Conservation (phyloP, 2,113 vertebrate genomes). For the Blennius ocellaris region DNA sequence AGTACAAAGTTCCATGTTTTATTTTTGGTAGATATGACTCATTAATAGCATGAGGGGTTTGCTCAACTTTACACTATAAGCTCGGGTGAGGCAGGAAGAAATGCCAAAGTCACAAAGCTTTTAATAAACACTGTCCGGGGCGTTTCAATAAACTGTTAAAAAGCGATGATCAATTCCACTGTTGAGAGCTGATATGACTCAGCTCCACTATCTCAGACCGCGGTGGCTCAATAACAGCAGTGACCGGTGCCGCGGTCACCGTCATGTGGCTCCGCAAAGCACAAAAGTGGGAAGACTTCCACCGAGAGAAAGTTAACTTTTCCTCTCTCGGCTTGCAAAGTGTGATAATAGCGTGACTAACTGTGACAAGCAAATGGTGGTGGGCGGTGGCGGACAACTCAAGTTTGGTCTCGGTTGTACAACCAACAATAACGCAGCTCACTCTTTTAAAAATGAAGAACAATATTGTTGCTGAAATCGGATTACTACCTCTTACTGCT, state of each 20-base stretch:
- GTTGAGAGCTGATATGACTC: slow-evolving; percentile 24
- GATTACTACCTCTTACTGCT: slow-evolving; percentile 22
- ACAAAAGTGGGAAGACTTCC: slow-evolving; percentile 38
- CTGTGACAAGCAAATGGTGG: slow-evolving; percentile 66
- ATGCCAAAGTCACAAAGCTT: neutral
- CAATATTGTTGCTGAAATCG: slow-evolving; percentile 46
- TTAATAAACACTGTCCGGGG: slow-evolving; percentile 17
- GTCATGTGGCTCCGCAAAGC: slow-evolving; percentile 1
- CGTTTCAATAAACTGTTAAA: slow-evolving; percentile 24
- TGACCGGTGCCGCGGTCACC: slow-evolving; percentile 1
- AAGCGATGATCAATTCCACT: slow-evolving; percentile 12
- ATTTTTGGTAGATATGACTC: too few species aligned
- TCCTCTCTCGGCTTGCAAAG: slow-evolving; percentile 52
- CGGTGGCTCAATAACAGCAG: slow-evolving; percentile 26
- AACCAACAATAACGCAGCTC: slow-evolving; percentile 29
- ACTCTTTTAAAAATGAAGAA: slow-evolving; percentile 41
- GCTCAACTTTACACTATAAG: too few species aligned
- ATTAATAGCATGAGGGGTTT: too few species aligned
- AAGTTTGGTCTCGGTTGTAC: slow-evolving; percentile 23
- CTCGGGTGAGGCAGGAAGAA: too few species aligned
- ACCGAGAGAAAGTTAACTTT: slow-evolving; percentile 63
- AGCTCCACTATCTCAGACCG: neutral
- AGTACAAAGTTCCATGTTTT: too few species aligned
- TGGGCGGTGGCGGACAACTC: slow-evolving; percentile 59
- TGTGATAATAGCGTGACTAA: slow-evolving; percentile 73